Percentiles rank a stretch among this genome's conserved stretches.
Evolutionary conservation across 1,140 invertebrate species (phyloP).

Genomic region (Procambarus virginalis): DNA sequence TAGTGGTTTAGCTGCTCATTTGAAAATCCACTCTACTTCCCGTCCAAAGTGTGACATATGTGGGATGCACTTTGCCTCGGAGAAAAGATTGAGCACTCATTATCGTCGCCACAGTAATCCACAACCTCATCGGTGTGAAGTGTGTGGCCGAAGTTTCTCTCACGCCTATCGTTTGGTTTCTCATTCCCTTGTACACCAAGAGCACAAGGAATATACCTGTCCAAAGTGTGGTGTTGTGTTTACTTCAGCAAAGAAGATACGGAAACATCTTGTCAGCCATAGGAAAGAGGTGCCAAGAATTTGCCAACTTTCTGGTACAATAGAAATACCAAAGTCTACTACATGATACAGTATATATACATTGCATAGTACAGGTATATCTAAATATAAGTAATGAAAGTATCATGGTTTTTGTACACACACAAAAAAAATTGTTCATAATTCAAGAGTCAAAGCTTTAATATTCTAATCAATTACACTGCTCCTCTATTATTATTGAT

Average conservation of each 20-base stretch:
- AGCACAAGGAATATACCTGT: constrained; percentile 45
- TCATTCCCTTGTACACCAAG: constrained; percentile 31
- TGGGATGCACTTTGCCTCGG: constrained; percentile 44
- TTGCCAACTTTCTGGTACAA: constrained; percentile 20
- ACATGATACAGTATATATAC: background rate
- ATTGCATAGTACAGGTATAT: no score
- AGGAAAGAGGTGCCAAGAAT: constrained; percentile 27
- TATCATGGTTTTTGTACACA: no score
- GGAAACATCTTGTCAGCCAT: constrained; percentile 37
- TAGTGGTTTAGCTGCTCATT: constrained; percentile 52
- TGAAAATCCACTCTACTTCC: constrained; percentile 47
- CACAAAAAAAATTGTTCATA: no score
- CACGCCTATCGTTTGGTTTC: constrained; percentile 43
- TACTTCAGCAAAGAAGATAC: constrained; percentile 35
- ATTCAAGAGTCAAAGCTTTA: no score
- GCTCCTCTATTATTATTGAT: no score
- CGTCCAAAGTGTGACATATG: constrained; percentile 54
- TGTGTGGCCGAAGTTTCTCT: constrained; percentile 37
- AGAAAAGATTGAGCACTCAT: constrained; percentile 51
- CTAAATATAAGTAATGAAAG: no score
- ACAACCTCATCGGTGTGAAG: constrained; percentile 42
- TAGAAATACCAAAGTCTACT: constrained; percentile 7
- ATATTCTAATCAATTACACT: no score
- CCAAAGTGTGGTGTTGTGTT: constrained; percentile 24
- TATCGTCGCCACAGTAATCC: constrained; percentile 29